Conservation (phyloP, 2,888 invertebrate genomes). For the Hypercompe scribonia region DNA sequence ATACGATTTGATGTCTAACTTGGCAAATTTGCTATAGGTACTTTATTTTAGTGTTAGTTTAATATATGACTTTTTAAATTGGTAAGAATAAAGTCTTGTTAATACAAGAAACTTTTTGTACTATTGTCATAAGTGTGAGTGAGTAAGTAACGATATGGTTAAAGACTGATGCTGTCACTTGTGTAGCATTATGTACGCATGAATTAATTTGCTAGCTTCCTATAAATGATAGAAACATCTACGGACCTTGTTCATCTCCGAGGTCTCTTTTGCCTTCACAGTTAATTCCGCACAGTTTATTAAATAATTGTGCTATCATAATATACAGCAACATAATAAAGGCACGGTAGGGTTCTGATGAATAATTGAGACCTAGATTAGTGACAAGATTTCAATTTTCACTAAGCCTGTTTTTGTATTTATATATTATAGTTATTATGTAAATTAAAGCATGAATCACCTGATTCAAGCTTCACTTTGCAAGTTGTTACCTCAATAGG, state of each 20-base stretch:
- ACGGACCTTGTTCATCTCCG: background rate
- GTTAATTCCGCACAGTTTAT: background rate
- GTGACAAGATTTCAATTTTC: background rate
- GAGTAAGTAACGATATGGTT: background rate
- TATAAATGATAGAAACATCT: background rate
- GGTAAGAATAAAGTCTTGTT: too few relatives aligned
- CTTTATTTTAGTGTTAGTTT: too few relatives aligned
- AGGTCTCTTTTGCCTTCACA: background rate
- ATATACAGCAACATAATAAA: background rate
- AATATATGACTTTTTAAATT: too few relatives aligned
- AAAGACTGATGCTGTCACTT: background rate
- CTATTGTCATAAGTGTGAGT: background rate
- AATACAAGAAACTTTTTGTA: too few relatives aligned
- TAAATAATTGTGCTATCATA: background rate
- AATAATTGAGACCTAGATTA: background rate
- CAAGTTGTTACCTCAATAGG: too few relatives aligned
- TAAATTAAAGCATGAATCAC: too few relatives aligned
- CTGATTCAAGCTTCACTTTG: too few relatives aligned
- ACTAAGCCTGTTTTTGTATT: too few relatives aligned
- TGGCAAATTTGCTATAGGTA: background rate
- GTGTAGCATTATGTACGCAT: background rate
- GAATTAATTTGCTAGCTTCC: background rate
- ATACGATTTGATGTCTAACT: slow-evolving; percentile 11
- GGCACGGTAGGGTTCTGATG: background rate
- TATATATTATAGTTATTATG: too few relatives aligned